phyloP scores from a whole-genome alignment of 2,113 vertebrate genomes.

The Petrocephalus zakoni region DNA sequence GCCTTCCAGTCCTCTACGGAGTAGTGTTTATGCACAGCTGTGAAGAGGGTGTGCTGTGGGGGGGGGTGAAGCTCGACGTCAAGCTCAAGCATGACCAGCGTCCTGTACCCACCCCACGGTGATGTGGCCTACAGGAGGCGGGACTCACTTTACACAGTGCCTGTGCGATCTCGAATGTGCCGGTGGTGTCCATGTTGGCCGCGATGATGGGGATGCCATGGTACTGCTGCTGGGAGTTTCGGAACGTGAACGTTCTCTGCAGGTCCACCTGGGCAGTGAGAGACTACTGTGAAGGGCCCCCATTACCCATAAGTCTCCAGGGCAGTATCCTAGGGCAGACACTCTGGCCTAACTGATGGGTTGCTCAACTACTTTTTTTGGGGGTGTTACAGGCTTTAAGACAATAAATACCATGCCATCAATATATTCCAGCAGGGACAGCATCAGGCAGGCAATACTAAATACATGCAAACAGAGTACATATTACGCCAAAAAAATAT shows the following conservation, averaged over 20 bases:
- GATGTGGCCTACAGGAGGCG: background rate
- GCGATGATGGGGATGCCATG: constrained; percentile 91
- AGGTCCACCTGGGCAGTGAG: constrained; percentile 76
- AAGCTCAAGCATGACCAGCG: background rate
- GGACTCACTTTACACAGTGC: constrained; percentile 82
- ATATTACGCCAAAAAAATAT: background rate
- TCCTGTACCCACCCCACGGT: background rate
- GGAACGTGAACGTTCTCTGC: constrained; percentile 88
- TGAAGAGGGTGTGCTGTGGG: constrained; percentile 86
- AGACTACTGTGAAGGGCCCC: background rate
- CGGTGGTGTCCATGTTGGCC: constrained; percentile 98
- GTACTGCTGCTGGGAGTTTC: constrained; percentile 94
- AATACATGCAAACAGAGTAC: background rate
- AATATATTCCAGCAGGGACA: background rate
- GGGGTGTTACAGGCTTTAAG: background rate
- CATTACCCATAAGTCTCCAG: background rate
- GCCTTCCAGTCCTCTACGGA: constrained; percentile 86
- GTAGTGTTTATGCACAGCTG: constrained; percentile 94
- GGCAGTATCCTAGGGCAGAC: background rate
- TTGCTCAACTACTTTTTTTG: background rate
- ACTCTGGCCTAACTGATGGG: background rate
- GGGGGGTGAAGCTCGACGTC: constrained; percentile 15
- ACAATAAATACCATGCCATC: background rate
- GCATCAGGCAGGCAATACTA: background rate
- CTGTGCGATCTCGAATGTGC: constrained; percentile 91